phyloP scores from a whole-genome alignment of 2,888 invertebrate genomes.

The Ferrisia virgata region DNA sequence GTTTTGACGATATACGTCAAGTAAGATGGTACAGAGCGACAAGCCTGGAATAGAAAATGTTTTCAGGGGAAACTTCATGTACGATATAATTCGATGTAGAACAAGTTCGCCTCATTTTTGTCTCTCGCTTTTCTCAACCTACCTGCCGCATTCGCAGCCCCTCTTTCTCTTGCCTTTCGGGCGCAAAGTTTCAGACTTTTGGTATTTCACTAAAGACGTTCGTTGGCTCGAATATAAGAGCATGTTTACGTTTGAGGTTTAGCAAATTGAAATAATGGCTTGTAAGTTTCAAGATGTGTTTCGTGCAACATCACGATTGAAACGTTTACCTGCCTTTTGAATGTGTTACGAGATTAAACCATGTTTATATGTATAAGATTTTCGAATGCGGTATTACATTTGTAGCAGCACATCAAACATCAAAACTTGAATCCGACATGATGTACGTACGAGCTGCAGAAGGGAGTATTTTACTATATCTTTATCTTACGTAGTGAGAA shows the following conservation, averaged over 20 bases:
- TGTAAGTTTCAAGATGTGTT: slow-evolving; percentile 5
- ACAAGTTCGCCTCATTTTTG: not conserved
- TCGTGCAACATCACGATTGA: not conserved
- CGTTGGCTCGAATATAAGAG: not conserved
- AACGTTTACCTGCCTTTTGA: not conserved
- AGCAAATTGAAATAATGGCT: slow-evolving; percentile 8
- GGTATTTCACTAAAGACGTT: not conserved
- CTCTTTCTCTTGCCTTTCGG: not conserved
- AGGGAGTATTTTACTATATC: not conserved
- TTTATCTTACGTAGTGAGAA: too few relatives aligned
- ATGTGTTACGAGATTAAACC: not conserved
- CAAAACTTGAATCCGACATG: not conserved
- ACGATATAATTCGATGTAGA: not conserved
- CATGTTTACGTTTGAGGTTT: slow-evolving; percentile 6
- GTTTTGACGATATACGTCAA: not conserved
- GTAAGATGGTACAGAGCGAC: not conserved
- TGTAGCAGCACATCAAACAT: not conserved
- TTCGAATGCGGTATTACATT: not conserved
- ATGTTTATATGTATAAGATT: not conserved
- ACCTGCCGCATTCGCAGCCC: not conserved
- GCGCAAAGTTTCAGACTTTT: not conserved
- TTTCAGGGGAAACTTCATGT: not conserved
- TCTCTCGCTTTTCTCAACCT: not conserved
- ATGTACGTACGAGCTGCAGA: not conserved
- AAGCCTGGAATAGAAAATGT: not conserved